Conservation (phyloP, 2,797 vertebrate species). For the Spatula versicolor region DNA sequence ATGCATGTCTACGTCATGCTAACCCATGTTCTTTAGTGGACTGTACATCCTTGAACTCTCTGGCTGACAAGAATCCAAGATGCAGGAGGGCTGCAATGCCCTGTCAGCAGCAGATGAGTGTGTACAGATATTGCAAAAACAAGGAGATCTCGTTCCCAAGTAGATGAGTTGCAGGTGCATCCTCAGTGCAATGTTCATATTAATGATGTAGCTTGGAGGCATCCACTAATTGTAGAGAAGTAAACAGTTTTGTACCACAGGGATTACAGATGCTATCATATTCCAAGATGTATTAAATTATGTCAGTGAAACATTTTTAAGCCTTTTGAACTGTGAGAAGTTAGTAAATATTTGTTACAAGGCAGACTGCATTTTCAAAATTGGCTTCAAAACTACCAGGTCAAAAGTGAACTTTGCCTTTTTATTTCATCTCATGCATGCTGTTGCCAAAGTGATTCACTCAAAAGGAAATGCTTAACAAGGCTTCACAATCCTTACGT, state of each 20-base stretch:
- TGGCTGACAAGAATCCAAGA: background rate
- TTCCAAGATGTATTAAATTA: background rate
- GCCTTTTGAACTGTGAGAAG: background rate
- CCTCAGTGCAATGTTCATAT: background rate
- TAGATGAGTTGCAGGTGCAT: conserved; percentile 10
- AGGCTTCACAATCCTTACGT: background rate
- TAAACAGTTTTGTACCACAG: background rate
- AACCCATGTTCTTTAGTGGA: background rate
- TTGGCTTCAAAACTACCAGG: background rate
- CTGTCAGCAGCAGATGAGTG: background rate
- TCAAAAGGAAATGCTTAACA: background rate
- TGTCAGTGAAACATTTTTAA: conserved; percentile 11
- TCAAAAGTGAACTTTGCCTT: background rate
- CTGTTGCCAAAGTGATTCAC: background rate
- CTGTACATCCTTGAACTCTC: background rate
- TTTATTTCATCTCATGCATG: background rate
- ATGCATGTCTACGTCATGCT: background rate
- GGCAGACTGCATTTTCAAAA: background rate
- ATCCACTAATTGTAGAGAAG: conserved; percentile 6
- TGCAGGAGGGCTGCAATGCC: background rate
- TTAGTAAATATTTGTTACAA: background rate
- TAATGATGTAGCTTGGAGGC: background rate
- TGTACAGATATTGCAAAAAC: background rate
- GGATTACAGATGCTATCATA: conserved; percentile 15
- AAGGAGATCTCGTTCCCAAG: background rate